Percentiles rank a stretch among this genome's conserved stretches.
phyloP scores from a whole-genome alignment of 2,113 vertebrate species.

The Dolichallabes microphthalmus region DNA sequence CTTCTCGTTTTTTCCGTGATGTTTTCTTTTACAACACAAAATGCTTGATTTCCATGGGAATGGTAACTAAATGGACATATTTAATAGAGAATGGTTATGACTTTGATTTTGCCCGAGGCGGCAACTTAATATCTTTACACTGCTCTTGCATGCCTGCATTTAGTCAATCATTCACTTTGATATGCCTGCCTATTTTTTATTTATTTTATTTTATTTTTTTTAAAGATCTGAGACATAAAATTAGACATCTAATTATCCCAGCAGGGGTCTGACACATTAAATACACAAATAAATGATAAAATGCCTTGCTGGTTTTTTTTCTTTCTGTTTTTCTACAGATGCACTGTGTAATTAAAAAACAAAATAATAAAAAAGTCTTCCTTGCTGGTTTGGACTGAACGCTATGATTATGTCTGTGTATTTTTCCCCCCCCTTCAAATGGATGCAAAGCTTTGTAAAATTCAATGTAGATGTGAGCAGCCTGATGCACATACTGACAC shows the following conservation, averaged over 20 bases:
- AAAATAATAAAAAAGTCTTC: no score
- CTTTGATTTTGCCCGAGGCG: slow-evolving; percentile 23
- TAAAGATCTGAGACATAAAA: slow-evolving; percentile 32
- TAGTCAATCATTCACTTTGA: slow-evolving; percentile 43
- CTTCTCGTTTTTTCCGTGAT: neutral
- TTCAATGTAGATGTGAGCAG: neutral
- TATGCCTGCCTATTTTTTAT: neutral
- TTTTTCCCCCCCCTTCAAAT: neutral
- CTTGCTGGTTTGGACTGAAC: neutral
- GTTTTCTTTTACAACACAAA: neutral
- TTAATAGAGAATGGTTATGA: slow-evolving; percentile 5
- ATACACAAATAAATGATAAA: slow-evolving; percentile 1
- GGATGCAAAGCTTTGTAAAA: slow-evolving; percentile 18
- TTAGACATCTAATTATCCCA: slow-evolving; percentile 43
- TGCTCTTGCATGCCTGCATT: slow-evolving; percentile 15
- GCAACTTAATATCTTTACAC: slow-evolving; percentile 19
- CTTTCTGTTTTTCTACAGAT: neutral
- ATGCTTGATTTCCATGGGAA: neutral
- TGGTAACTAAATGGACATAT: slow-evolving; percentile 13
- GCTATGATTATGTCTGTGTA: neutral
- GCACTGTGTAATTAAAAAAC: neutral
- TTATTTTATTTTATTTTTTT: neutral
- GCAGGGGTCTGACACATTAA: slow-evolving; percentile 41
- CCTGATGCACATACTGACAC: neutral
- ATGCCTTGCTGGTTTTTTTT: slow-evolving; percentile 24